Conservation (phyloP, 2,113 vertebrate species). For the Syngnathus floridae region DNA sequence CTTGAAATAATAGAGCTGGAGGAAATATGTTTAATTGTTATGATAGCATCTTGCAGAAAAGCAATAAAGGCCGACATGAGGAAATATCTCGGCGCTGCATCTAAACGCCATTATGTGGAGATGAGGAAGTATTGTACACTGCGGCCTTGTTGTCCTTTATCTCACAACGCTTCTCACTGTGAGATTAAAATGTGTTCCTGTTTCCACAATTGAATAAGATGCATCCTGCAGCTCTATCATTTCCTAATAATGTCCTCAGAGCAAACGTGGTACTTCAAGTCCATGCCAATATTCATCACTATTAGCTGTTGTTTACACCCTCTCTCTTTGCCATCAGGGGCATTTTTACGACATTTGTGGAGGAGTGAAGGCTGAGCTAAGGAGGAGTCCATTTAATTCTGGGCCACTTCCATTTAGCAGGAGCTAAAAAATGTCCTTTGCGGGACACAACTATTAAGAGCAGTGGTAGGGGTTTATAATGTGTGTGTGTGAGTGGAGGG, state of each 20-base stretch:
- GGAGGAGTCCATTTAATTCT: slow-evolving; percentile 1
- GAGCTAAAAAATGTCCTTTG: not conserved
- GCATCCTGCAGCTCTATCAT: not conserved
- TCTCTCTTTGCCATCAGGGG: not conserved
- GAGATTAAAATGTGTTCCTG: slow-evolving; percentile 1
- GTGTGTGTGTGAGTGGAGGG: too few relatives aligned
- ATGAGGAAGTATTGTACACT: slow-evolving; percentile 8
- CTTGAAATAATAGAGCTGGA: slow-evolving; percentile 68
- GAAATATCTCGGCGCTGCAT: slow-evolving; percentile 50
- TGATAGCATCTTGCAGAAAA: slow-evolving; percentile 65
- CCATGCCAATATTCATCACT: slow-evolving; percentile 3
- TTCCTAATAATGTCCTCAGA: not conserved
- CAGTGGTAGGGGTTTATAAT: not conserved
- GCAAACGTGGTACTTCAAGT: not conserved
- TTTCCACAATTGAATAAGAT: not conserved
- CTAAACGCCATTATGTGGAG: slow-evolving; percentile 49
- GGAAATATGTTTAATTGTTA: slow-evolving; percentile 74
- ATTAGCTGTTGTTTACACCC: slow-evolving; percentile 6
- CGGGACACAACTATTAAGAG: not conserved
- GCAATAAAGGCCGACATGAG: slow-evolving; percentile 61
- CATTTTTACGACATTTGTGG: not conserved
- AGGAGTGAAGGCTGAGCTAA: not conserved
- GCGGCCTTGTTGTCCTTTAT: slow-evolving; percentile 12
- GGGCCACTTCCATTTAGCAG: not conserved
- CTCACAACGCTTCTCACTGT: not conserved